These are phyloP conservation scores for Eilema sororculum DNA, from an alignment of 2,888 invertebrate species.

Conservation along the genomic window DNA sequence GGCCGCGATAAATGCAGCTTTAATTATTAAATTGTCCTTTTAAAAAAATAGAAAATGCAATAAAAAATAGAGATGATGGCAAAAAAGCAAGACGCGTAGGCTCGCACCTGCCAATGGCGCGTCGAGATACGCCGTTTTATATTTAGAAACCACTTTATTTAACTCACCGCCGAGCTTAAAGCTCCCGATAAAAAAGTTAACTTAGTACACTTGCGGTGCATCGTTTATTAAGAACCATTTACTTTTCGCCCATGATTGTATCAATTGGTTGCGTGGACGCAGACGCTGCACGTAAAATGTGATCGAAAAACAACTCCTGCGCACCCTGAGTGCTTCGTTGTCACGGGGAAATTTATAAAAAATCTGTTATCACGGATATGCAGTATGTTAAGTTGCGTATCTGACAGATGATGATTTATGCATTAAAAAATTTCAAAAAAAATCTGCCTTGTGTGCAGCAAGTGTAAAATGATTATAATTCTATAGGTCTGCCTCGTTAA, in stretches of 20 bases:
- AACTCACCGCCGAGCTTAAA: constrained; percentile 81
- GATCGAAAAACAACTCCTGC: constrained; percentile 41
- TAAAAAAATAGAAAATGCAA: constrained; percentile 70
- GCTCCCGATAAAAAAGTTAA: constrained; percentile 82
- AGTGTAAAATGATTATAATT: no score
- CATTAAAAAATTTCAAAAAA: neutral
- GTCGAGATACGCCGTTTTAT: constrained; percentile 84
- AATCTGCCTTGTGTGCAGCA: no score
- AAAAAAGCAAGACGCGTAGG: constrained; percentile 75
- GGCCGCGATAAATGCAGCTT: constrained; percentile 73
- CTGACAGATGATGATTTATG: neutral
- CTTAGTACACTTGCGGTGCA: constrained; percentile 76
- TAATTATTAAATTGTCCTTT: constrained; percentile 83
- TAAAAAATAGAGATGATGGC: constrained; percentile 68
- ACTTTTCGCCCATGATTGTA: constrained; percentile 82
- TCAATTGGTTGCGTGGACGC: constrained; percentile 72
- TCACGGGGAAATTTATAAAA: constrained; percentile 21
- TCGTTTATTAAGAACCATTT: constrained; percentile 83
- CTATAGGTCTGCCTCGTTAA: no score
- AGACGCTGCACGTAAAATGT: constrained; percentile 57
- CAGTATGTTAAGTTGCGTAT: no score
- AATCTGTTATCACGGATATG: no score
- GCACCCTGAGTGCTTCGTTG: constrained; percentile 22
- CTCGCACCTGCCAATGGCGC: constrained; percentile 85
- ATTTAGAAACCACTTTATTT: constrained; percentile 87